Evolutionary conservation across 2,797 vertebrate genomes (phyloP).

Genomic region (Enteromius anoplus): DNA sequence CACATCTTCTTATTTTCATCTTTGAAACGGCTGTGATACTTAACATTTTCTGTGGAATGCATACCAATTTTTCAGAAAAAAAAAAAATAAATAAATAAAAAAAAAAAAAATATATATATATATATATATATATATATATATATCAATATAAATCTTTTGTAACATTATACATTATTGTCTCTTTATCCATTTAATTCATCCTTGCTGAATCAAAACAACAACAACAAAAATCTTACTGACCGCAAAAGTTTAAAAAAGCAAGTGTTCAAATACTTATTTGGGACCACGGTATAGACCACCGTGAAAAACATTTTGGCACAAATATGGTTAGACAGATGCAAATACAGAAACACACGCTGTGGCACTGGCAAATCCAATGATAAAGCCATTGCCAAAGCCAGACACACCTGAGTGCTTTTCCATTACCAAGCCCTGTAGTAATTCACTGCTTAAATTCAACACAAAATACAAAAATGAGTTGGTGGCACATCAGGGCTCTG

Average conservation of each 20-base stretch:
- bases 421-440: slow-evolving; percentile 46
- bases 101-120: background rate
- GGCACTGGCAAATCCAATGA: slow-evolving; percentile 33
- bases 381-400: slow-evolving; percentile 40
- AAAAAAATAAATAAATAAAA: no score
- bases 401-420: slow-evolving; percentile 49
- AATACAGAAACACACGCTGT: slow-evolving; percentile 31
- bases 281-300: background rate
- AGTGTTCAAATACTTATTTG: background rate
- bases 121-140: background rate
- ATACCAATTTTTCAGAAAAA: background rate
- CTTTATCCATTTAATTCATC: background rate
- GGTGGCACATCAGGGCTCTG: slow-evolving; percentile 29
- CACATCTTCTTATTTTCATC: background rate
- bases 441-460: slow-evolving; percentile 45
- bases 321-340: slow-evolving; percentile 8
- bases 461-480: slow-evolving; percentile 35
- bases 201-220: background rate
- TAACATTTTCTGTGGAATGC: background rate
- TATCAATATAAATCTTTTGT: background rate
- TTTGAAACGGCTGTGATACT: background rate
- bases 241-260: background rate
- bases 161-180: background rate
- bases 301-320: slow-evolving; percentile 15
- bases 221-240: background rate